Conservation (phyloP, 2,888 invertebrate genomes). For the Tillus elongatus region DNA sequence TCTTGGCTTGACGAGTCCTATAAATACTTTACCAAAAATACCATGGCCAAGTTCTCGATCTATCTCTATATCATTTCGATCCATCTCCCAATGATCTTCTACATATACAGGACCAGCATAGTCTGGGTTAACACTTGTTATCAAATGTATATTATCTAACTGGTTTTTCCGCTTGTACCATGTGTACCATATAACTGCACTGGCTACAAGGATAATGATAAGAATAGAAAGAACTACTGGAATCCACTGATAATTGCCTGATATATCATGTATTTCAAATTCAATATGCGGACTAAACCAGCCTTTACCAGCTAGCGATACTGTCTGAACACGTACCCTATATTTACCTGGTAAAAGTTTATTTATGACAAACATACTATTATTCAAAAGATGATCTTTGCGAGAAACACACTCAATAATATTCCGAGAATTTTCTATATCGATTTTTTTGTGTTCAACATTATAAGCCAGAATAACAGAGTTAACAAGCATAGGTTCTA, state of each 20-base stretch:
- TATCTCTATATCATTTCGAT: conserved; percentile 50
- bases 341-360: conserved; percentile 50
- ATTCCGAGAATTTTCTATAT: conserved; percentile 35
- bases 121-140: conserved; percentile 56
- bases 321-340: conserved; percentile 49
- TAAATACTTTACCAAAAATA: conserved; percentile 65
- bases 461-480: conserved; percentile 55
- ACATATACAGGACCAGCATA: conserved; percentile 51
- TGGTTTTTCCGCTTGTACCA: conserved; percentile 32
- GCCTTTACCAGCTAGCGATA: conserved; percentile 51
- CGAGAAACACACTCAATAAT: conserved; percentile 45
- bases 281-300: conserved; percentile 29
- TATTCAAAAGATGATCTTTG: conserved; percentile 8
- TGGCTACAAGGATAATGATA: conserved; percentile 21
- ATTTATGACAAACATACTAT: conserved; percentile 20
- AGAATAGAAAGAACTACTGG: conserved; percentile 20
- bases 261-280: conserved; percentile 23
- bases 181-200: conserved; percentile 24
- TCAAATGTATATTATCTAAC: conserved; percentile 39
- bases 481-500: conserved; percentile 54
- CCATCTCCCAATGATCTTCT: conserved; percentile 65
- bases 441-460: conserved; percentile 45
- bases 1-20: conserved; percentile 45
- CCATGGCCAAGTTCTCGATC: conserved; percentile 55
- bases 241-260: conserved; percentile 11